Conservation (phyloP, 1,140 invertebrate species). For the Dryas iulia region DNA sequence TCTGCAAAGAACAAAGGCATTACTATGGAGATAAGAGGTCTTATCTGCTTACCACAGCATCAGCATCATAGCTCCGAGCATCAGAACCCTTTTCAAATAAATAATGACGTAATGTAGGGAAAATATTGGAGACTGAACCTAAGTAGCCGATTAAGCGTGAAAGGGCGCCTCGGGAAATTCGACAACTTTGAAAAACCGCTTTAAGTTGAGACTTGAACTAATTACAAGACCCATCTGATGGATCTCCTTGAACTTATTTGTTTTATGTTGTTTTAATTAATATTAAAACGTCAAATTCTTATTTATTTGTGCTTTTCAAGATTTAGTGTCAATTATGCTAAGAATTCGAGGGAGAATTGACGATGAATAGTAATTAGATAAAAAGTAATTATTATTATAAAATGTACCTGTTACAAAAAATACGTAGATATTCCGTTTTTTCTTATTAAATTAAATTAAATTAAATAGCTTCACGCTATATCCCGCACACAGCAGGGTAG, state of each 20-base stretch:
- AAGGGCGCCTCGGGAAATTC: constrained; percentile 13
- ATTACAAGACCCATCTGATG: constrained; percentile 24
- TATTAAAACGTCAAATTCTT: background rate
- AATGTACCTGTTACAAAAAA: too few relatives aligned
- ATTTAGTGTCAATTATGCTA: background rate
- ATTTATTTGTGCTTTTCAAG: background rate
- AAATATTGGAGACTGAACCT: constrained; percentile 20
- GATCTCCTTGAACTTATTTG: constrained; percentile 17
- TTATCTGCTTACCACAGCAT: constrained; percentile 13
- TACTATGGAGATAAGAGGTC: constrained; percentile 19
- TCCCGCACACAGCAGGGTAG: too few relatives aligned
- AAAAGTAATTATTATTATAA: background rate
- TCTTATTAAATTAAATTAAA: too few relatives aligned
- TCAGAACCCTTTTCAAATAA: constrained; percentile 7
- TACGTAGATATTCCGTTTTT: too few relatives aligned
- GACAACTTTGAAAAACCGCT: constrained; percentile 25
- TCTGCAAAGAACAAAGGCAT: constrained; percentile 16
- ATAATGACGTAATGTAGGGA: constrained; percentile 13
- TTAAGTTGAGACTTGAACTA: constrained; percentile 20
- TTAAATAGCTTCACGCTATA: too few relatives aligned
- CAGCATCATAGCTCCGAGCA: background rate
- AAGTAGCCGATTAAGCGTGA: constrained; percentile 28
- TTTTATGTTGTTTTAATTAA: constrained; percentile 1
- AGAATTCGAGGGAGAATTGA: background rate
- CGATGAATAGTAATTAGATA: background rate